phyloP scores from a whole-genome alignment of 2,113 vertebrate genomes.

The Xyrauchen texanus region DNA sequence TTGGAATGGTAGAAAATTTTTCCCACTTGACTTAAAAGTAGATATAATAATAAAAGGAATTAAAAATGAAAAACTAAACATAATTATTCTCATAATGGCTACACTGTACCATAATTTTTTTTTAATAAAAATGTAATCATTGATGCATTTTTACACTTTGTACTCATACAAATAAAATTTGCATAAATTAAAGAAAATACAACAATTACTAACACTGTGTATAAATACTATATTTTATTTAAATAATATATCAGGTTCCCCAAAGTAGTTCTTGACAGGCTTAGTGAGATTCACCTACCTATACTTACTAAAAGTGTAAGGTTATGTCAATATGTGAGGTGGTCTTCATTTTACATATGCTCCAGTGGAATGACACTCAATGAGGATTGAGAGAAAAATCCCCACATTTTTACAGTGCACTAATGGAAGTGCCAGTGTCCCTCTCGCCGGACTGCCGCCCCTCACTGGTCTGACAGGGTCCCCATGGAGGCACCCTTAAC shows the following conservation, averaged over 20 bases:
- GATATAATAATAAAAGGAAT: too few relatives aligned
- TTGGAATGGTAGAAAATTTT: too few relatives aligned
- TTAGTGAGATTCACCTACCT: background rate
- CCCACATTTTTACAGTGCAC: constrained; percentile 9
- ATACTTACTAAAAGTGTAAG: background rate
- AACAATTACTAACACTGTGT: too few relatives aligned
- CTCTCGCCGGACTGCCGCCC: constrained; percentile 36
- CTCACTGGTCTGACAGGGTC: constrained; percentile 17
- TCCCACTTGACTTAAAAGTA: too few relatives aligned
- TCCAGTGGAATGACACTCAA: background rate
- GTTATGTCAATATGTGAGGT: constrained; percentile 1
- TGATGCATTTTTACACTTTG: too few relatives aligned
- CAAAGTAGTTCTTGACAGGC: background rate
- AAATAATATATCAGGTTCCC: background rate
- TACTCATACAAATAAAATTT: too few relatives aligned
- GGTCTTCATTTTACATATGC: constrained; percentile 6
- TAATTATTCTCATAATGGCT: too few relatives aligned
- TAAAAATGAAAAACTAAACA: too few relatives aligned
- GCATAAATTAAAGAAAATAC: too few relatives aligned
- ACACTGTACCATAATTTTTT: too few relatives aligned
- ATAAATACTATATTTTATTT: background rate
- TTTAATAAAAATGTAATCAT: too few relatives aligned
- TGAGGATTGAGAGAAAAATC: constrained; percentile 17
- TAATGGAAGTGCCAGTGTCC: constrained; percentile 18
- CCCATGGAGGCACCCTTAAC: constrained; percentile 61